A percentile compares a stretch with the other conserved stretches of the same genome.
These are phyloP conservation scores for Tricholauxania praeusta DNA, from an alignment of 2,888 invertebrate genomes.

Conservation along the genomic window DNA sequence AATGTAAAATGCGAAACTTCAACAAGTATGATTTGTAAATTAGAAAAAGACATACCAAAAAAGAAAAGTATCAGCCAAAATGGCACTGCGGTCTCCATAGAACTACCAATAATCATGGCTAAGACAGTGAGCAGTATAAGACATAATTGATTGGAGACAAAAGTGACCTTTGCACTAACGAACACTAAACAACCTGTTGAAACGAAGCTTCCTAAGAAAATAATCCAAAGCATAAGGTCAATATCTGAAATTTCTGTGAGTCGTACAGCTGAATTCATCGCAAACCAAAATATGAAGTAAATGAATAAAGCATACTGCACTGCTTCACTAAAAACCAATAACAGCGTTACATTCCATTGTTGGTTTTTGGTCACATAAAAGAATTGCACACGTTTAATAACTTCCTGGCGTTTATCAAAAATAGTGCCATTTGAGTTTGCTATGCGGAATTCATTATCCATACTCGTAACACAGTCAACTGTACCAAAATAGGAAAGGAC, in stretches of 20 bases:
- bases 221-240: constrained; percentile 59
- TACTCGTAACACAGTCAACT: constrained; percentile 59
- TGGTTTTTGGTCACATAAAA: constrained; percentile 63
- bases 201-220: constrained; percentile 55
- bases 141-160: constrained; percentile 54
- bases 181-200: constrained; percentile 52
- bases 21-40: constrained; percentile 57
- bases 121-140: constrained; percentile 54
- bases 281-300: constrained; percentile 62
- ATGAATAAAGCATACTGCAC: constrained; percentile 62
- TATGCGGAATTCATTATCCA: constrained; percentile 62
- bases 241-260: constrained; percentile 53
- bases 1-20: constrained; percentile 60
- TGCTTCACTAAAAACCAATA: constrained; percentile 60
- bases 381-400: constrained; percentile 61
- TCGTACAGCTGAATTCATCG: constrained; percentile 57
- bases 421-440: constrained; percentile 62
- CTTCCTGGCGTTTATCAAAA: constrained; percentile 58
- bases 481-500: constrained; percentile 57
- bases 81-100: constrained; percentile 50
- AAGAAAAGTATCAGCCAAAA: constrained; percentile 61
- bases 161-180: constrained; percentile 58
- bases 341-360: constrained; percentile 60
- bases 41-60: constrained; percentile 59
- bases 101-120: constrained; percentile 57